phyloP scores from a whole-genome alignment of 2,888 invertebrate genomes.

The Mesorhabditis spiculigera region DNA sequence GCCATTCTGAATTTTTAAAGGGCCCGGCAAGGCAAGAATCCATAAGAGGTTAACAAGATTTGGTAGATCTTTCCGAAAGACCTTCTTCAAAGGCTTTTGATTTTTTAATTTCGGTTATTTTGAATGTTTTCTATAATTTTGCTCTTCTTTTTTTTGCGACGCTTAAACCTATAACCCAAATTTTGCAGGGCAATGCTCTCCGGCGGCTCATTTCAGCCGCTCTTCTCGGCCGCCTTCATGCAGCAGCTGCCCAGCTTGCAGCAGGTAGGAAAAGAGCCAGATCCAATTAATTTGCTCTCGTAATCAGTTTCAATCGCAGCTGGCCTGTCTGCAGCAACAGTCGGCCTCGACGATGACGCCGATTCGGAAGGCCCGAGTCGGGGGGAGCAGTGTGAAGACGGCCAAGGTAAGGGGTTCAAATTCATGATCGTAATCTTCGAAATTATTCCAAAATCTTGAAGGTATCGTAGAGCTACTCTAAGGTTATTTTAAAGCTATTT shows the following conservation, averaged over 20 bases:
- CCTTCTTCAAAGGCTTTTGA: too few species aligned
- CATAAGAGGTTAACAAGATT: too few species aligned
- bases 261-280: neutral
- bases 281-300: neutral
- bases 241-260: neutral
- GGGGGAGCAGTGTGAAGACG: neutral
- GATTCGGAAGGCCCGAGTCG: neutral
- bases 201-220: neutral
- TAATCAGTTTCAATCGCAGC: neutral
- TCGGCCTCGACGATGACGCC: neutral
- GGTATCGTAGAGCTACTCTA: slow-evolving; percentile 33
- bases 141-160: too few species aligned
- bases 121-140: too few species aligned
- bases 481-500: slow-evolving; percentile 9
- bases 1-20: too few species aligned
- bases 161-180: too few species aligned
- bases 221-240: neutral
- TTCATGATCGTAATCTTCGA: neutral
- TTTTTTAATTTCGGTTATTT: too few species aligned
- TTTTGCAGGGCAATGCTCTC: slow-evolving; percentile 1
- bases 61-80: too few species aligned
- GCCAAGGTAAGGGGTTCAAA: neutral
- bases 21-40: too few species aligned
- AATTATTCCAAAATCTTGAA: neutral
- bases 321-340: neutral